Conservation (phyloP, 2,888 invertebrate genomes). For the Lasius platythorax region DNA sequence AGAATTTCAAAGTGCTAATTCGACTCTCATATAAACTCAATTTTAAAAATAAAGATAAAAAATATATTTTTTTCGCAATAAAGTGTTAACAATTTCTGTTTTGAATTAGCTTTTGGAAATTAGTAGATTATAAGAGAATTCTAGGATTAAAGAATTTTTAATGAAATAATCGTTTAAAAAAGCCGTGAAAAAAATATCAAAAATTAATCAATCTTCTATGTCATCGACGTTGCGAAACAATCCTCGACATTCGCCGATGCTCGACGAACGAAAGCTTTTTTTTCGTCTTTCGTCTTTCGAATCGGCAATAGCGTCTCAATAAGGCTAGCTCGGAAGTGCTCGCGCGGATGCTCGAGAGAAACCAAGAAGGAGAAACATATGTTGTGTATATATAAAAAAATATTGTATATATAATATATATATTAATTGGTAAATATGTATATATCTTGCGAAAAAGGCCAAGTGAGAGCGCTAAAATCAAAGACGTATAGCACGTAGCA, state of each 20-base stretch:
- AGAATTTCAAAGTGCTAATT: background rate
- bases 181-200: background rate
- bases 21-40: background rate
- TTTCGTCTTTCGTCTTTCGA: conserved; percentile 35
- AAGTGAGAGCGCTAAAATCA: conserved; percentile 66
- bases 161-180: background rate
- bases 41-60: background rate
- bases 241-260: conserved; percentile 42
- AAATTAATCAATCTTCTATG: background rate
- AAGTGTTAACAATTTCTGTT: background rate
- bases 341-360: conserved; percentile 34
- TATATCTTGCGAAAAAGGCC: conserved; percentile 67
- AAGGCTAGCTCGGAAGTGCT: conserved; percentile 28
- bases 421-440: conserved; percentile 20
- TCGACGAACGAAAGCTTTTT: conserved; percentile 41
- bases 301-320: conserved; percentile 37
- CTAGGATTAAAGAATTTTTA: background rate
- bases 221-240: conserved; percentile 38
- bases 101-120: too few relatives aligned
- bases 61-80: background rate
- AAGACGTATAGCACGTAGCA: conserved; percentile 69
- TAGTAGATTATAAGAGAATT: background rate
- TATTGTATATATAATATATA: conserved; percentile 42
- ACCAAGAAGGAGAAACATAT: conserved; percentile 30
- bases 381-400: conserved; percentile 41